These are phyloP conservation scores for Toxotes jaculatrix DNA, from an alignment of 2,113 vertebrate genomes.

Conservation along the genomic window DNA sequence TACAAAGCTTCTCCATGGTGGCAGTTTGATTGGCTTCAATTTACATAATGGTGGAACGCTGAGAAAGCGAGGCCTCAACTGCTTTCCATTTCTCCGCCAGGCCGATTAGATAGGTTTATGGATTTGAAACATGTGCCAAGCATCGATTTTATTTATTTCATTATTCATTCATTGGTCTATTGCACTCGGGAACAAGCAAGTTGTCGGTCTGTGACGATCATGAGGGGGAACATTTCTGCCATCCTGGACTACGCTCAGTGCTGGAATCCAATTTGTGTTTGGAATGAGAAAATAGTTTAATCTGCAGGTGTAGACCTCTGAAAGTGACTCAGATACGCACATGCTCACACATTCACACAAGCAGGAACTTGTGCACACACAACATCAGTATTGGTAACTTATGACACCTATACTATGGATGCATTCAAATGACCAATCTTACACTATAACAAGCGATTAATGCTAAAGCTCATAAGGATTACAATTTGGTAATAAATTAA, in stretches of 20 bases:
- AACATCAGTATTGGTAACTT: conserved; percentile 31
- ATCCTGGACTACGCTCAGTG: conserved; percentile 57
- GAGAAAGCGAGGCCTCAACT: conserved; percentile 74
- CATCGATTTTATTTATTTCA: conserved; percentile 80
- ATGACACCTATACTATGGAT: conserved; percentile 6
- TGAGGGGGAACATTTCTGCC: conserved; percentile 57
- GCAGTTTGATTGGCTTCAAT: conserved; percentile 82
- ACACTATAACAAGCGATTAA: conserved; percentile 5
- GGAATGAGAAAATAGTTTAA: conserved; percentile 75
- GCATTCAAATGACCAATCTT: conserved; percentile 26
- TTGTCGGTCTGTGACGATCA: conserved; percentile 73
- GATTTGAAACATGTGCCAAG: conserved; percentile 74
- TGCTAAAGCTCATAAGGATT: conserved; percentile 3
- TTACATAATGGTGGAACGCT: conserved; percentile 82
- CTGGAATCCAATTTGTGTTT: conserved; percentile 74
- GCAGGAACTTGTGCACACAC: not conserved
- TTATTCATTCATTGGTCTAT: conserved; percentile 77
- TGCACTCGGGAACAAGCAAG: conserved; percentile 67
- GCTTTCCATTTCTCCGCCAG: conserved; percentile 72
- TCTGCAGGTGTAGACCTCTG: conserved; percentile 63
- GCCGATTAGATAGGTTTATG: conserved; percentile 80
- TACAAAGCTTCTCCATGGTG: conserved; percentile 77
- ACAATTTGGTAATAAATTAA: not conserved
- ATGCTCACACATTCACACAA: conserved; percentile 1
- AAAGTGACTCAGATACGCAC: conserved; percentile 37